A percentile compares a stretch with the other conserved stretches of the same genome.
phyloP scores from a whole-genome alignment of 2,797 vertebrate genomes.

The Melanotaenia boesemani region DNA sequence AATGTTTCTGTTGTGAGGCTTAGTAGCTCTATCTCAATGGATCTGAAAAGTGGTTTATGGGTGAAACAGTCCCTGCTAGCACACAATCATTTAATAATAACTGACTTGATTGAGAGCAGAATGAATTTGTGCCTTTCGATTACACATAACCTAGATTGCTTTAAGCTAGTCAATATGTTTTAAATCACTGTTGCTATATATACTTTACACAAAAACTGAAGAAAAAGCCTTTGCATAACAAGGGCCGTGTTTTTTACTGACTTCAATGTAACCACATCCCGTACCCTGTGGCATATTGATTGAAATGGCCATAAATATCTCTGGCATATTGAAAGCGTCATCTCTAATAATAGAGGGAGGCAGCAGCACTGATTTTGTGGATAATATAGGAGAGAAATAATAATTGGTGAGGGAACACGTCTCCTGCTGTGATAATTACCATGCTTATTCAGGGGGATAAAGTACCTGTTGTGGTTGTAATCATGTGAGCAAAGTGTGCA shows the following conservation, averaged over 20 bases:
- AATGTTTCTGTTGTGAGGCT: constrained; percentile 64
- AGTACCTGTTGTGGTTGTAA: constrained; percentile 63
- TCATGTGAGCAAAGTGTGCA: constrained; percentile 19
- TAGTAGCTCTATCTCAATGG: constrained; percentile 40
- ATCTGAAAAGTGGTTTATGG: constrained; percentile 51
- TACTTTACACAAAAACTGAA: constrained; percentile 44
- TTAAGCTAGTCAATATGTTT: constrained; percentile 37
- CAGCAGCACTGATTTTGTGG: constrained; percentile 52
- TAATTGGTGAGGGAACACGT: constrained; percentile 75
- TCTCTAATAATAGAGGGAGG: constrained; percentile 45
- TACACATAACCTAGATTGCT: constrained; percentile 46
- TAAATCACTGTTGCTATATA: constrained; percentile 43
- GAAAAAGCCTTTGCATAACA: constrained; percentile 39
- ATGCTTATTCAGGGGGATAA: constrained; percentile 54
- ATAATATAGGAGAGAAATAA: constrained; percentile 62
- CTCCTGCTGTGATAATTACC: constrained; percentile 72
- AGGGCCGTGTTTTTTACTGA: constrained; percentile 35
- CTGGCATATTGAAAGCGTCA: constrained; percentile 43
- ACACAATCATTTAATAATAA: constrained; percentile 68
- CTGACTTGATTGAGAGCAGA: constrained; percentile 55
- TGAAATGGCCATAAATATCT: constrained; percentile 48
- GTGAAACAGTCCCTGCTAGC: constrained; percentile 35
- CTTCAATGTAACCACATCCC: constrained; percentile 48
- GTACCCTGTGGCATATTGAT: constrained; percentile 48
- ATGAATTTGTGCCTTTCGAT: constrained; percentile 54